Evolutionary conservation across 2,113 vertebrate species (phyloP).

Genomic region (Pomatorhinus ruficollis): DNA sequence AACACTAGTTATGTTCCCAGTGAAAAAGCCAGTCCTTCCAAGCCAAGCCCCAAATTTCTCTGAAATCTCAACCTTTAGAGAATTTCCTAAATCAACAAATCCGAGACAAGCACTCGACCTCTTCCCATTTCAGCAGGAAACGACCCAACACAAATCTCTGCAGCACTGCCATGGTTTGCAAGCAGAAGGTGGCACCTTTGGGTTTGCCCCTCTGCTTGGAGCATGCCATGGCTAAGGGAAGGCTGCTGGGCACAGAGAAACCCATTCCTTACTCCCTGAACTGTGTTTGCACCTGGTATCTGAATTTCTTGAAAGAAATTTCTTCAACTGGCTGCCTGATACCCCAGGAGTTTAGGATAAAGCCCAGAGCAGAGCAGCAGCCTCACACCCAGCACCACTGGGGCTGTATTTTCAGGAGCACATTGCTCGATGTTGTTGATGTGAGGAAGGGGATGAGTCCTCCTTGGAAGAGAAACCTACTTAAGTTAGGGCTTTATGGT

Average conservation of each 20-base stretch:
- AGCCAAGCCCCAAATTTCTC: background rate
- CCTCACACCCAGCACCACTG: background rate
- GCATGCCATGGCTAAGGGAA: background rate
- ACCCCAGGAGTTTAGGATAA: background rate
- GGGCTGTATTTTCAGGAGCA: background rate
- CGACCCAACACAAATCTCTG: background rate
- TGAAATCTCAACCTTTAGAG: background rate
- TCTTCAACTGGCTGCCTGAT: background rate
- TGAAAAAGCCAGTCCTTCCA: background rate
- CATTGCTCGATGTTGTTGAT: rapidly evolving
- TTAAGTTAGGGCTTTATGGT: background rate
- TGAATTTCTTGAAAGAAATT: too few species aligned
- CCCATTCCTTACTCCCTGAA: background rate
- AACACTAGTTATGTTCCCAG: background rate
- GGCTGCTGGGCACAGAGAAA: background rate
- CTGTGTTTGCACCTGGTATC: background rate
- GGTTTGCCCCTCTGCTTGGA: background rate
- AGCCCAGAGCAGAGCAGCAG: background rate
- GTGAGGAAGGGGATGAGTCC: background rate
- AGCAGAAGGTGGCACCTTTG: background rate
- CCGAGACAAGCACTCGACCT: background rate
- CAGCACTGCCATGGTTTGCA: background rate
- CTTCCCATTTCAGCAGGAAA: background rate
- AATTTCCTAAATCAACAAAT: background rate
- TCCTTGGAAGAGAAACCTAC: background rate